Percentiles rank a stretch among this genome's conserved stretches.
Evolutionary conservation across 2,113 vertebrate species (phyloP).

Genomic region (Microtus pennsylvanicus): DNA sequence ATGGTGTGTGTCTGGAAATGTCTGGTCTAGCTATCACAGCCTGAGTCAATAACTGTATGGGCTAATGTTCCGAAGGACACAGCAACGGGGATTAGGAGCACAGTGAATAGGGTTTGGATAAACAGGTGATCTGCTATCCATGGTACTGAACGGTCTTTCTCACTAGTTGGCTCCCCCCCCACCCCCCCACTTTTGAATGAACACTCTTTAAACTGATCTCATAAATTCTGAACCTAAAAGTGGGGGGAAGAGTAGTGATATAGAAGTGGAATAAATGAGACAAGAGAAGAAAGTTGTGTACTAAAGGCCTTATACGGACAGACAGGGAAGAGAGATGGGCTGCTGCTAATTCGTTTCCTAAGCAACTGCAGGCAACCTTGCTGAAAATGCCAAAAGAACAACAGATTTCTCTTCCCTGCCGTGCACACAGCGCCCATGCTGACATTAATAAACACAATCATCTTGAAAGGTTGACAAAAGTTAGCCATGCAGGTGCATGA

Average conservation of each 20-base stretch:
- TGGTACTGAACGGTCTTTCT: background rate
- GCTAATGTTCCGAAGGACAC: background rate
- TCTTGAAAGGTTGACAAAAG: conserved; percentile 25
- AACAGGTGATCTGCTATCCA: background rate
- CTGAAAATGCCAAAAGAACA: conserved; percentile 30
- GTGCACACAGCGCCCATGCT: background rate
- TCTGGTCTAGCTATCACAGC: background rate
- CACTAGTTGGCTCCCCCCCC: too few relatives aligned
- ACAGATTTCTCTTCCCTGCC: background rate
- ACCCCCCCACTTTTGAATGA: background rate
- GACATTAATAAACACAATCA: conserved; percentile 14
- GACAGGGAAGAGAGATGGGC: background rate
- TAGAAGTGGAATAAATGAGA: background rate
- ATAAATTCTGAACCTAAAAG: background rate
- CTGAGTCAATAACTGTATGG: background rate
- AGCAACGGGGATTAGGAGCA: background rate
- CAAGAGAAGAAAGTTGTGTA: background rate
- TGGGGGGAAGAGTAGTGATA: background rate
- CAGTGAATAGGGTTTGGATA: background rate
- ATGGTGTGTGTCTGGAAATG: background rate
- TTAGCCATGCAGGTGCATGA: background rate
- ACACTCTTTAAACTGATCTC: background rate
- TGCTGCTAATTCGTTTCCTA: conserved; percentile 12
- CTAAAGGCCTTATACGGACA: background rate
- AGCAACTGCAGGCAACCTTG: background rate